A percentile compares a stretch with the other conserved stretches of the same genome.
Evolutionary conservation across 2,797 vertebrate species (phyloP).

Genomic region (Acanthornis magna): DNA sequence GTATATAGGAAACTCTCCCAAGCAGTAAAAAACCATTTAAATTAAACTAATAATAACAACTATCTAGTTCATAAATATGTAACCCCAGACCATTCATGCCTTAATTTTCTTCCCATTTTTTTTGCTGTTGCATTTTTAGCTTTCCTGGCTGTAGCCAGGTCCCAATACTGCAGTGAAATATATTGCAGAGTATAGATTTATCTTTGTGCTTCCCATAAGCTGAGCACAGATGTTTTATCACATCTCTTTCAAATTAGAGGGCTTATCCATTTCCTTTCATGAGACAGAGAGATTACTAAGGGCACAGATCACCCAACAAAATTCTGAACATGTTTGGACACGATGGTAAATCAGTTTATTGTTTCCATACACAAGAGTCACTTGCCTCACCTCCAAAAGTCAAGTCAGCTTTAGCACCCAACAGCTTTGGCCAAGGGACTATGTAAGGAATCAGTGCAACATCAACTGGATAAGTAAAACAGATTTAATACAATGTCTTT

Average conservation of each 20-base stretch:
- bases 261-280: background rate
- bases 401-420: background rate
- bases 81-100: accelerated
- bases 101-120: background rate
- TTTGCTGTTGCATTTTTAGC: background rate
- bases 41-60: background rate
- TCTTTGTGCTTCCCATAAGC: background rate
- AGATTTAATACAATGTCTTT: background rate
- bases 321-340: background rate
- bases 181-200: background rate
- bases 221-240: background rate
- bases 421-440: background rate
- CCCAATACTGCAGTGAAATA: background rate
- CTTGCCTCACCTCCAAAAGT: background rate
- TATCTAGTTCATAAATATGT: background rate
- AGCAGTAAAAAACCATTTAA: background rate
- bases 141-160: background rate
- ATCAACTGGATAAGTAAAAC: background rate
- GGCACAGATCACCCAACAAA: background rate
- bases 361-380: background rate
- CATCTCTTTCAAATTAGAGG: background rate
- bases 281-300: background rate
- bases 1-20: background rate
- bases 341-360: background rate
- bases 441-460: background rate